phyloP scores from a whole-genome alignment of 1,140 invertebrate genomes.

The Lordiphosa clarofinis region DNA sequence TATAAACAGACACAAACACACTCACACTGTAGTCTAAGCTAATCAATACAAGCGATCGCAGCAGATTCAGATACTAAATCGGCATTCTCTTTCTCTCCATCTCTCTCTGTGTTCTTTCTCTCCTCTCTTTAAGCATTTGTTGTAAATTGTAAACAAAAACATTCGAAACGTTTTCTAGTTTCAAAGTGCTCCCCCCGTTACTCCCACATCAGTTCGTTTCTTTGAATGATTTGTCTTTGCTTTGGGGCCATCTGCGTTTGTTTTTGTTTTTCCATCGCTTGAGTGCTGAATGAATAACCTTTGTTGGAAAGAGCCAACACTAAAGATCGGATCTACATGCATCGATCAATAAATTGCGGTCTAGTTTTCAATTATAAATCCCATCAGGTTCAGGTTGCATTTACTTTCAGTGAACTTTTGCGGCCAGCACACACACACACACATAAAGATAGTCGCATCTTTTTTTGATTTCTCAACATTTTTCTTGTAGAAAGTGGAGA shows the following conservation, averaged over 20 bases:
- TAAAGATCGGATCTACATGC: conserved; percentile 37
- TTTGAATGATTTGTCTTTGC: conserved; percentile 22
- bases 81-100: conserved; percentile 7
- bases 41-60: conserved; percentile 61
- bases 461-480: conserved; percentile 77
- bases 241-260: conserved; percentile 11
- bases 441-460: conserved; percentile 59
- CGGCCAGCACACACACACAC: conserved; percentile 36
- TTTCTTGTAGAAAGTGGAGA: conserved; percentile 73
- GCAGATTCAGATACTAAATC: conserved; percentile 51
- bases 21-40: conserved; percentile 21
- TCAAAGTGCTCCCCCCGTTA: no score
- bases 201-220: neutral
- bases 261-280: neutral
- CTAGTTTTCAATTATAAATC: conserved; percentile 43
- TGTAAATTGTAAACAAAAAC: conserved; percentile 55
- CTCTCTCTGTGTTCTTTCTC: neutral
- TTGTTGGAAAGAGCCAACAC: conserved; percentile 26
- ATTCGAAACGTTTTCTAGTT: conserved; percentile 29
- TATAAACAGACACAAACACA: conserved; percentile 29
- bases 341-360: conserved; percentile 55
- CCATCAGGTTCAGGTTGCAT: conserved; percentile 63
- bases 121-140: conserved; percentile 24
- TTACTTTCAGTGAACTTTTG: conserved; percentile 65
- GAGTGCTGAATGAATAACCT: conserved; percentile 16